These are phyloP conservation scores for Urocolius indicus DNA, from an alignment of 2,113 vertebrate genomes.

Conservation along the genomic window DNA sequence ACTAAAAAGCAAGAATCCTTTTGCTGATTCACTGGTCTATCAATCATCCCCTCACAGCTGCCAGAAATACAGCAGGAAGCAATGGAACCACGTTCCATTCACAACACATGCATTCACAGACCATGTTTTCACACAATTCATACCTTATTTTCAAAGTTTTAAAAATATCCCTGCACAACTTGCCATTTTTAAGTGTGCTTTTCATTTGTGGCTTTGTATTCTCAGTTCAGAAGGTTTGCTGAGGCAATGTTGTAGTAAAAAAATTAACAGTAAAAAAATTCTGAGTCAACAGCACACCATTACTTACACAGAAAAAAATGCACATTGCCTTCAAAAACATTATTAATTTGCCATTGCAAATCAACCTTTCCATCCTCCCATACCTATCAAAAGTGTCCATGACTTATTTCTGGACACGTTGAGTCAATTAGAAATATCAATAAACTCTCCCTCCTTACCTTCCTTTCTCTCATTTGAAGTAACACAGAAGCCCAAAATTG, in stretches of 20 bases:
- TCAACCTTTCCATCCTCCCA: not conserved
- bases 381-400: not conserved
- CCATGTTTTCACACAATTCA: not conserved
- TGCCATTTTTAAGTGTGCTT: not conserved
- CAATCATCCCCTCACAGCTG: not conserved
- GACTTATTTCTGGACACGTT: not conserved
- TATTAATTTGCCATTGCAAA: not conserved
- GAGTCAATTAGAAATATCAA: not conserved
- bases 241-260: not conserved
- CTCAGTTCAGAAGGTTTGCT: not conserved
- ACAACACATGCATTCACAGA: not conserved
- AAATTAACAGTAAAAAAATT: not conserved
- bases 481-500: not conserved
- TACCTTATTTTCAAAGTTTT: not conserved
- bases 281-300: not conserved
- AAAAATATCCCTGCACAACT: not conserved
- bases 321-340: not conserved
- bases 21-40: not conserved
- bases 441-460: not conserved
- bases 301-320: not conserved
- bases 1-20: not conserved
- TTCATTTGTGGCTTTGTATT: not conserved
- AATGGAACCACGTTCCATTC: not conserved
- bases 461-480: not conserved
- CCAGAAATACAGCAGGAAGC: not conserved